Evolutionary conservation across 1,140 invertebrate species (phyloP).

Genomic region (Gryllus bimaculatus): DNA sequence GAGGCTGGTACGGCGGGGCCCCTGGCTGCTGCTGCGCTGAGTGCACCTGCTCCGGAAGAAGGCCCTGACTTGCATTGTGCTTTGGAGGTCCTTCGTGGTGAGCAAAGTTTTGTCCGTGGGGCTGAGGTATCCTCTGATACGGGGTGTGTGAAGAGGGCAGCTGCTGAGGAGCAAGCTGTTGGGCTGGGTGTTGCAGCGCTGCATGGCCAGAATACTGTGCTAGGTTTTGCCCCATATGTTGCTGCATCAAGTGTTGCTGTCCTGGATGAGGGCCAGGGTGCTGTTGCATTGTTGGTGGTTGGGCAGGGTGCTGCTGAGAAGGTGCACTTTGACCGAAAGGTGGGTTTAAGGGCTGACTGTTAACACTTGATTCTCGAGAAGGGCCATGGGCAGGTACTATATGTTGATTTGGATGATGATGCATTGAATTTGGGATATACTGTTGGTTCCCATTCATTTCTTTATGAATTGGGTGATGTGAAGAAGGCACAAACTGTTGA

Average conservation of each 20-base stretch:
- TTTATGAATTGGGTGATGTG: neutral
- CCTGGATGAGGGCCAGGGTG: neutral
- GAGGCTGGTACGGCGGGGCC: conserved; percentile 18
- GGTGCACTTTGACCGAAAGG: neutral
- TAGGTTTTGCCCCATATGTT: neutral
- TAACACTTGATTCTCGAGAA: neutral
- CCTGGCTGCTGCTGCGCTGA: conserved; percentile 10
- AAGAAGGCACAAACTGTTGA: neutral
- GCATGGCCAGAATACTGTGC: neutral
- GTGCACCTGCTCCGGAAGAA: neutral
- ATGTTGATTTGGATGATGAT: neutral
- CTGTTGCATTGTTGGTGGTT: neutral
- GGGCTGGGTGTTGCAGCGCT: conserved; percentile 16
- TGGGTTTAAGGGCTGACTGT: neutral
- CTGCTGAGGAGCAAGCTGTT: neutral
- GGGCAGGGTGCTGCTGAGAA: neutral
- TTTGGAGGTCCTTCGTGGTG: neutral
- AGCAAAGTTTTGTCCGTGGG: neutral
- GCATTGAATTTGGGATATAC: neutral
- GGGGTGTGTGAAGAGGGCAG: neutral
- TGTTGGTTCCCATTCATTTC: neutral
- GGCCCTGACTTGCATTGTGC: neutral
- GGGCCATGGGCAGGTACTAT: neutral
- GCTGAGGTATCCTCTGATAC: neutral
- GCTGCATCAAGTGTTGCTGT: neutral